phyloP scores from a whole-genome alignment of 2,797 vertebrate species.

The Characodon lateralis region DNA sequence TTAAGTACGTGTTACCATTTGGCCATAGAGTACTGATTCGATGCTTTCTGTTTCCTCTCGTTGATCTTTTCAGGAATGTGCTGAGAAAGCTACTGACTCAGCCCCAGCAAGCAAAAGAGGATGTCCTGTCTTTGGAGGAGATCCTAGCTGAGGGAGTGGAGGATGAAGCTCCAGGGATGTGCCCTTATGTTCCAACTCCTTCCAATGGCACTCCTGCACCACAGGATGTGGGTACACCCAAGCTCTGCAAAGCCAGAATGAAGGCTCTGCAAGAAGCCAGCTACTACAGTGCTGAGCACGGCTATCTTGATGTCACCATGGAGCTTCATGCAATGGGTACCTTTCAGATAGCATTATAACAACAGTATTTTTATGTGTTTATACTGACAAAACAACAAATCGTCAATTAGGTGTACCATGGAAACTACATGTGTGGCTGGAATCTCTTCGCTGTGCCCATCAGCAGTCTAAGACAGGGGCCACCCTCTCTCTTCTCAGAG shows the following conservation, averaged over 20 bases:
- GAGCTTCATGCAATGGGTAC: slow-evolving; percentile 92
- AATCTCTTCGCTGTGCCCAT: slow-evolving; percentile 91
- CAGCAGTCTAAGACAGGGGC: slow-evolving; percentile 88
- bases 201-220: slow-evolving; percentile 75
- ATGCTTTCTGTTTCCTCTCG: slow-evolving; percentile 14
- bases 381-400: background rate
- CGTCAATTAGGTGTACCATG: slow-evolving; percentile 87
- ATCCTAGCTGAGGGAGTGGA: slow-evolving; percentile 96
- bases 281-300: slow-evolving; percentile 96
- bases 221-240: slow-evolving; percentile 80
- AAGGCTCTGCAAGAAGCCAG: slow-evolving; percentile 97
- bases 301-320: slow-evolving; percentile 98
- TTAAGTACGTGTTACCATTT: slow-evolving; percentile 15
- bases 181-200: slow-evolving; percentile 71
- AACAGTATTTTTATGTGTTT: background rate
- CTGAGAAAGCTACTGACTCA: slow-evolving; percentile 94
- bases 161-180: slow-evolving; percentile 72
- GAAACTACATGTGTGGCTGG: slow-evolving; percentile 96
- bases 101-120: slow-evolving; percentile 91
- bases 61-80: slow-evolving; percentile 86
- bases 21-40: slow-evolving; percentile 20
- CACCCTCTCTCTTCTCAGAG: slow-evolving; percentile 88
- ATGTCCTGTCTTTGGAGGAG: slow-evolving; percentile 96
- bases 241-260: slow-evolving; percentile 89
- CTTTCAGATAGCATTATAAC: background rate